phyloP scores from a whole-genome alignment of 2,888 invertebrate species.

The Malacosoma neustria region DNA sequence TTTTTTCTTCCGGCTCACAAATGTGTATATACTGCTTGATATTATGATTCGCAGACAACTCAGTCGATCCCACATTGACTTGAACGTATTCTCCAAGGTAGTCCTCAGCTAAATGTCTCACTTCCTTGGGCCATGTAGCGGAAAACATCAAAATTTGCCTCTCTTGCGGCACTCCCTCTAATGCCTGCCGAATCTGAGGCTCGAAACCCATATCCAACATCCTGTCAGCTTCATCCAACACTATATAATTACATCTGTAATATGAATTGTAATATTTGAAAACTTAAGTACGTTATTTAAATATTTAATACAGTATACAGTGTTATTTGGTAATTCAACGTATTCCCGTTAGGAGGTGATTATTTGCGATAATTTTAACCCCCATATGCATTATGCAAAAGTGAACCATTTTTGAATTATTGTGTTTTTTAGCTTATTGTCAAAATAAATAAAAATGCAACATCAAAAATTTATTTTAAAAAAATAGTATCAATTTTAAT shows the following conservation, averaged over 20 bases:
- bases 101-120: conserved; percentile 90
- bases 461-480: too few species aligned
- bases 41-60: conserved; percentile 91
- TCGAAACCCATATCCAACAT: conserved; percentile 99
- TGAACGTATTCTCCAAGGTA: conserved; percentile 93
- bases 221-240: conserved; percentile 92
- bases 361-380: too few species aligned
- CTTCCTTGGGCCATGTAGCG: conserved; percentile 98
- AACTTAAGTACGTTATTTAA: too few species aligned
- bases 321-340: too few species aligned
- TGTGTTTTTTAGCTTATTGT: too few species aligned
- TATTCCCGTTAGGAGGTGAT: too few species aligned
- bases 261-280: too few species aligned
- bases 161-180: conserved; percentile 92
- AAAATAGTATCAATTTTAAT: too few species aligned
- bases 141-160: conserved; percentile 98
- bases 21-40: conserved; percentile 89
- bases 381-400: too few species aligned
- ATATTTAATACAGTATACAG: too few species aligned
- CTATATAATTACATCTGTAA: conserved; percentile 83
- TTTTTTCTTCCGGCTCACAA: conserved; percentile 87
- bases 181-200: conserved; percentile 93
- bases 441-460: too few species aligned
- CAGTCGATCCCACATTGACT: conserved; percentile 92
- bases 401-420: too few species aligned